Conservation (phyloP, 2,888 invertebrate genomes). For the Meta bourneti region DNA sequence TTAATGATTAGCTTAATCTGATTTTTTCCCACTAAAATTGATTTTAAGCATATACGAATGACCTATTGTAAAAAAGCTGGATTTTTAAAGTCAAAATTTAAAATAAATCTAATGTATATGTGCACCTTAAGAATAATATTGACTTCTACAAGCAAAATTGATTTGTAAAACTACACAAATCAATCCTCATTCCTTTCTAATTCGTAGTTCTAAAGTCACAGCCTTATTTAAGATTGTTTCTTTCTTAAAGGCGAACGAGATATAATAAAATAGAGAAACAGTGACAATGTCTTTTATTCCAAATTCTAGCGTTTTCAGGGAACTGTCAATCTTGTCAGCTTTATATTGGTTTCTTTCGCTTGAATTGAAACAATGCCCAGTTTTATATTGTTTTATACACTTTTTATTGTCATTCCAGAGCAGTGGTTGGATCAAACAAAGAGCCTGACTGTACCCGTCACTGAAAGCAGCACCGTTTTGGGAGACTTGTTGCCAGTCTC, state of each 20-base stretch:
- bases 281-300: not conserved
- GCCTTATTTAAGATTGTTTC: too few species aligned
- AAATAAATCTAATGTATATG: too few species aligned
- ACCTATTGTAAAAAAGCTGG: too few species aligned
- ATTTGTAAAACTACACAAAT: too few species aligned
- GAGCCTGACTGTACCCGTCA: conserved; percentile 59
- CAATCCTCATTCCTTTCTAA: too few species aligned
- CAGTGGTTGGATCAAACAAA: conserved; percentile 75
- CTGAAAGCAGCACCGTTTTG: conserved; percentile 76
- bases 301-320: not conserved
- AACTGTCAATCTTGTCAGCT: not conserved
- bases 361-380: not conserved
- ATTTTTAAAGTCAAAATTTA: too few species aligned
- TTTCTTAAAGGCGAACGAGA: not conserved
- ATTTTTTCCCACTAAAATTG: too few species aligned
- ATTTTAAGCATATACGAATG: too few species aligned
- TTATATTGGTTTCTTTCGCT: not conserved
- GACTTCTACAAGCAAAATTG: too few species aligned
- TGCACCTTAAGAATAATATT: too few species aligned
- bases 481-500: conserved; percentile 91
- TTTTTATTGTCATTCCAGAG: conserved; percentile 41
- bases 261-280: not conserved
- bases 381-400: not conserved
- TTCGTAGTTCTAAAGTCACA: too few species aligned
- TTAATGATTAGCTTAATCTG: too few species aligned